Evolutionary conservation across 2,113 vertebrate species (phyloP).

Genomic region (Mobula birostris): DNA sequence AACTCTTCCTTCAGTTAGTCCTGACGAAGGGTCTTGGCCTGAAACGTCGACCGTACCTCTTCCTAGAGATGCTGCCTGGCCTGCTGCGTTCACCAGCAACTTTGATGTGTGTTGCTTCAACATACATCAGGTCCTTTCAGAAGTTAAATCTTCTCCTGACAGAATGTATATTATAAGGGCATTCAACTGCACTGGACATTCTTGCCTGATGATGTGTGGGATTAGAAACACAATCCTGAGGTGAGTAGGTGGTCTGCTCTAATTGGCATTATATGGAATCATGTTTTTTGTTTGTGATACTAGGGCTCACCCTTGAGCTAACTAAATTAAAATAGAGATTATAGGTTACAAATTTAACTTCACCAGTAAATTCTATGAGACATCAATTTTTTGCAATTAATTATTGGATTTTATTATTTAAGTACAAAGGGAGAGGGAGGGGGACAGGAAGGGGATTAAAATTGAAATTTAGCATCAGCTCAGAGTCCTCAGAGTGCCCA

Average conservation of each 20-base stretch:
- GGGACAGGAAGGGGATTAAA: not conserved
- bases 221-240: slow-evolving; percentile 12
- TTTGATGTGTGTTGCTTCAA: not conserved
- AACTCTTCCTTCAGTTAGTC: no score
- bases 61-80: no score
- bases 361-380: not conserved
- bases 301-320: not conserved
- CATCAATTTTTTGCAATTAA: not conserved
- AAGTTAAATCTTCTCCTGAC: slow-evolving; percentile 4
- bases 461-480: not conserved
- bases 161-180: not conserved
- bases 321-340: not conserved
- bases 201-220: not conserved
- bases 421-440: not conserved
- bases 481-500: not conserved
- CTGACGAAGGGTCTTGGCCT: no score
- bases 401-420: not conserved
- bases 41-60: no score
- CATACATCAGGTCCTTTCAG: slow-evolving; percentile 8
- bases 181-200: not conserved
- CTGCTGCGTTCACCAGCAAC: no score
- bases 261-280: not conserved
- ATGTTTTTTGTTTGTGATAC: not conserved
- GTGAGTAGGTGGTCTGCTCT: slow-evolving; percentile 16
- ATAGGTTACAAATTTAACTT: not conserved